Conservation (phyloP, 2,113 vertebrate species). For the Willisornis vidua region DNA sequence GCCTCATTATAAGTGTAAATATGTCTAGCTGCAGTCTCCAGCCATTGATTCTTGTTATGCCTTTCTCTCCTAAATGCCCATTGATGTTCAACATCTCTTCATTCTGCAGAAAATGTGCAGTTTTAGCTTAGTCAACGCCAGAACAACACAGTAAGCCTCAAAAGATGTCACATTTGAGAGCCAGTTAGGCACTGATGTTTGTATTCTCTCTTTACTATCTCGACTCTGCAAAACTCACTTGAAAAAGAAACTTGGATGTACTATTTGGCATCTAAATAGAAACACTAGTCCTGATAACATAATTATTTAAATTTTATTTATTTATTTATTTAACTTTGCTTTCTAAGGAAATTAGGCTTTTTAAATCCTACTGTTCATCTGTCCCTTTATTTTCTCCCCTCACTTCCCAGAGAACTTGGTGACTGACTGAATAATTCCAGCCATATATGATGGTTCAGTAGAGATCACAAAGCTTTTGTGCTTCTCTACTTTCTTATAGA, state of each 20-base stretch:
- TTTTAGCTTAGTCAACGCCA: not conserved
- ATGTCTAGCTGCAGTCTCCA: not conserved
- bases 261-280: not conserved
- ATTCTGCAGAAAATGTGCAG: not conserved
- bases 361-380: not conserved
- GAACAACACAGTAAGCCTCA: not conserved
- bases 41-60: not conserved
- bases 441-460: not conserved
- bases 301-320: not conserved
- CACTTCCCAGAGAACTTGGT: not conserved
- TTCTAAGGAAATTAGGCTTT: not conserved
- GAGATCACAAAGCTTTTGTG: not conserved
- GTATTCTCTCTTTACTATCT: not conserved
- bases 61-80: not conserved
- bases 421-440: not conserved
- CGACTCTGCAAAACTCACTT: not conserved
- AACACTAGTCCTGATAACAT: fast-evolving
- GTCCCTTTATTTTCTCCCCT: not conserved
- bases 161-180: not conserved
- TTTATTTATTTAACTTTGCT: not conserved
- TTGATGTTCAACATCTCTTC: not conserved
- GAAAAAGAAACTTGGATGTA: not conserved
- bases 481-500: not conserved
- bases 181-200: not conserved
- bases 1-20: not conserved